A percentile compares a stretch with the other conserved stretches of the same genome.
Evolutionary conservation across 1,140 invertebrate species (phyloP).

Genomic region (Drosophila ironensis): DNA sequence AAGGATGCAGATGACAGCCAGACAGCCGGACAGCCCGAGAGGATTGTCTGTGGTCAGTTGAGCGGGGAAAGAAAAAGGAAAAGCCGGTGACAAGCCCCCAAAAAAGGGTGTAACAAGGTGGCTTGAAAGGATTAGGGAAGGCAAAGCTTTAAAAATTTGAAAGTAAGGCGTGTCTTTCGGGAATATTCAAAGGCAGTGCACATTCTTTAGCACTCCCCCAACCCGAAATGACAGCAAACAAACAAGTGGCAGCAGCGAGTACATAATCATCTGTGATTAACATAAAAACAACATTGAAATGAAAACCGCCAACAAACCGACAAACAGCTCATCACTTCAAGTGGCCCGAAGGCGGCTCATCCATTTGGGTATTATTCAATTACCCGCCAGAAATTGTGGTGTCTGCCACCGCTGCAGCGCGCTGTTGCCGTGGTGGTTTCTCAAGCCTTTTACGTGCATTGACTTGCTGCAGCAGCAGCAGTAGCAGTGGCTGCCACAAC

Average conservation of each 20-base stretch:
- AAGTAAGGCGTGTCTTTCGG: constrained; percentile 5
- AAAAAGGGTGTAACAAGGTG: neutral
- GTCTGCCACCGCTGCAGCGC: constrained; percentile 17
- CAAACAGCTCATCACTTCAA: constrained; percentile 30
- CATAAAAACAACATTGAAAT: constrained; percentile 47
- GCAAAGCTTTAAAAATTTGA: constrained; percentile 2
- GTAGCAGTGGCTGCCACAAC: constrained; percentile 2
- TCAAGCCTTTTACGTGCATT: constrained; percentile 62
- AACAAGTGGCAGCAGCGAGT: neutral
- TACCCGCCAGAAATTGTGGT: constrained; percentile 44
- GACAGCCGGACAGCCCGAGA: too few relatives aligned
- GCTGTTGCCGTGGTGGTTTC: constrained; percentile 32
- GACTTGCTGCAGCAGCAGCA: constrained; percentile 42
- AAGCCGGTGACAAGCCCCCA: neutral
- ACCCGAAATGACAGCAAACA: too few relatives aligned
- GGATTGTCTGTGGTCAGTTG: constrained; percentile 24
- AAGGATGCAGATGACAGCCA: constrained; percentile 39
- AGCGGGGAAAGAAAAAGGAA: constrained; percentile 17
- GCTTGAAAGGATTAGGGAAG: constrained; percentile 1
- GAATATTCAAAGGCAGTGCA: too few relatives aligned
- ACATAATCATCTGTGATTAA: constrained; percentile 31
- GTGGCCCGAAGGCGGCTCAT: constrained; percentile 24
- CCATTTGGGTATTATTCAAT: constrained; percentile 66
- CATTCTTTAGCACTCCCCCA: neutral
- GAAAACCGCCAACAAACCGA: constrained; percentile 26